phyloP scores from a whole-genome alignment of 2,113 vertebrate genomes.

The Cyanistes caeruleus region DNA sequence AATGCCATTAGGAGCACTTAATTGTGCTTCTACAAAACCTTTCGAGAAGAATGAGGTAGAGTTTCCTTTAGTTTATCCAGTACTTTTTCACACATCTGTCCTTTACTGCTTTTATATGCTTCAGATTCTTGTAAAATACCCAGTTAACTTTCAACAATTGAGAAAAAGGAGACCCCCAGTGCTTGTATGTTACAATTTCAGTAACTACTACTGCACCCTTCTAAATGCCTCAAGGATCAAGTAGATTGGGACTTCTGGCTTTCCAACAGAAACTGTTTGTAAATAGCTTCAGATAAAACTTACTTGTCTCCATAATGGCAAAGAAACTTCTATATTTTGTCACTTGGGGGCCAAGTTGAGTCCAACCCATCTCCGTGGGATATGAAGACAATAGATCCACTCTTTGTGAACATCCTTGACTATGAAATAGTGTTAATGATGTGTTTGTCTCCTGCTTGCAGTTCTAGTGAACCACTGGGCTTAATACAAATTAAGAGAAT shows the following conservation, averaged over 20 bases:
- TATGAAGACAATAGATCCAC: not conserved
- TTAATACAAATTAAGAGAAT: not conserved
- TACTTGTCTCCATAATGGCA: not conserved
- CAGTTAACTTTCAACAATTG: slow-evolving; percentile 9
- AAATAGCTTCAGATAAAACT: not conserved
- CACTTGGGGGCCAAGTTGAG: not conserved
- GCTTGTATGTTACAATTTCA: not conserved
- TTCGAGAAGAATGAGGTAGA: slow-evolving; percentile 75
- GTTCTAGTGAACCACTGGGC: not conserved
- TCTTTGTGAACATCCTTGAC: not conserved
- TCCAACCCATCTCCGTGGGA: not conserved
- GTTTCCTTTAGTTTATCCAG: slow-evolving; percentile 69
- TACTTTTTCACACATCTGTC: slow-evolving; percentile 40
- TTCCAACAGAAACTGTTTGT: not conserved
- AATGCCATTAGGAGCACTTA: slow-evolving; percentile 65
- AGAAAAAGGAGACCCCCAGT: slow-evolving; percentile 19
- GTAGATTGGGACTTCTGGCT: not conserved
- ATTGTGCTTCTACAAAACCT: slow-evolving; percentile 75
- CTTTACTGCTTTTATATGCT: slow-evolving; percentile 26
- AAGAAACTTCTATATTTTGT: not conserved
- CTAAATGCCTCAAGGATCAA: not conserved
- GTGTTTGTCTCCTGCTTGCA: not conserved
- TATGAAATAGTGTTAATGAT: not conserved
- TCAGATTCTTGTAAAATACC: slow-evolving; percentile 40
- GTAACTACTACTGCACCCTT: not conserved